Evolutionary conservation across 2,888 invertebrate genomes (phyloP).

Genomic region (Neria commutata): DNA sequence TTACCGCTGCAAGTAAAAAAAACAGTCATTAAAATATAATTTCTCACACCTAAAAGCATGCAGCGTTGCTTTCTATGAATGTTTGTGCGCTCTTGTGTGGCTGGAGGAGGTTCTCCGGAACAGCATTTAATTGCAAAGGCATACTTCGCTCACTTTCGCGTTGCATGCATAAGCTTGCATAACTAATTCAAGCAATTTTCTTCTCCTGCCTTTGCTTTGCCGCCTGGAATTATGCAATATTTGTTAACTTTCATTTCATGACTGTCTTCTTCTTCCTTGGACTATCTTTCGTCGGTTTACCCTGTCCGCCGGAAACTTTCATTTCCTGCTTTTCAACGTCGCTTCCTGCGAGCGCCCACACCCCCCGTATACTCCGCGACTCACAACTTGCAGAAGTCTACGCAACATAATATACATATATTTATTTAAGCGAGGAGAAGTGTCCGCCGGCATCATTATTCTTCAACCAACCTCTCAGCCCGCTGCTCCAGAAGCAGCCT

Average conservation of each 20-base stretch:
- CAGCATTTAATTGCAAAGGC: too few species aligned
- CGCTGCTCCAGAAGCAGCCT: too few species aligned
- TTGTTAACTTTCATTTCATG: background rate
- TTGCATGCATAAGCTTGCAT: too few species aligned
- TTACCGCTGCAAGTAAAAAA: background rate
- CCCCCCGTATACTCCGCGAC: constrained; percentile 16
- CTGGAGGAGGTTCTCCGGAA: too few species aligned
- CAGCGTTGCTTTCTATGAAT: too few species aligned
- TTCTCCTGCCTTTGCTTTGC: background rate
- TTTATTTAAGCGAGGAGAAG: background rate
- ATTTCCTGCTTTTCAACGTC: constrained; percentile 44
- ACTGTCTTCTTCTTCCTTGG: constrained; percentile 15
- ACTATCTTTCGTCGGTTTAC: background rate
- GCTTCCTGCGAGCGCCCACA: constrained; percentile 17
- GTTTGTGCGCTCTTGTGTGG: too few species aligned
- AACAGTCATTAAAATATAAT: too few species aligned
- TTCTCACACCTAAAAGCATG: too few species aligned
- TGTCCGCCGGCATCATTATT: constrained; percentile 1
- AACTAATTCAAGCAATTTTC: too few species aligned
- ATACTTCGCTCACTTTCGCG: too few species aligned
- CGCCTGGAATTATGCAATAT: background rate
- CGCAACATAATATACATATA: background rate
- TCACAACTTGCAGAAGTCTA: constrained; percentile 29
- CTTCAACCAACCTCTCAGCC: background rate
- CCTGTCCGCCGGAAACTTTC: constrained; percentile 42